Evolutionary conservation across 1,140 invertebrate genomes (phyloP), one percentile per base, ranked within the genome.

Genomic region (Agraylea sexmaculata): DNA sequence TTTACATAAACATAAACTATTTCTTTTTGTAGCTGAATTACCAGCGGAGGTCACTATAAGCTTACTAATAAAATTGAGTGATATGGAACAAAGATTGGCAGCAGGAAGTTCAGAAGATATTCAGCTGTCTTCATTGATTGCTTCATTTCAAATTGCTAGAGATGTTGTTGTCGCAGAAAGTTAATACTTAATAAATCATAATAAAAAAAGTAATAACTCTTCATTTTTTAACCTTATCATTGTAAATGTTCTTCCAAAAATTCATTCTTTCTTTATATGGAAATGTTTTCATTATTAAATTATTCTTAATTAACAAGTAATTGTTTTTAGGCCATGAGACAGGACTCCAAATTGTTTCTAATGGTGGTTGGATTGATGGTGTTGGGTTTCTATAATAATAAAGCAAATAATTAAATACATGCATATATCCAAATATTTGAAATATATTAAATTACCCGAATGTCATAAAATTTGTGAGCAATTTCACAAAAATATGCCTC

Each of bases 21-120:
- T 38, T 53, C 53, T 52, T 47, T 51, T 77, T 78, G 43, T 59
- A 91, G 86, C 90, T 62, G 84, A 89, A 53, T 72, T 92, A 42
- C 83, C 87, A 4, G 65, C 78, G 32, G 65, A 78, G 22, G 71
- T 87, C 19, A 58, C 87, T 47, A 77, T 83, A 32, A 67, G 77
- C 47, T 58, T 94, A 13, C 55, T 91, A 25, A 77, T 83, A 33
- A 83, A 84, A 60, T 73, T 93, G 72, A 77, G 85, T 7, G 77
- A 86, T 50, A 77, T 89, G 44, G 88, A 94, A 64, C 75, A 78
- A 56, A 69, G 85, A 31, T 61, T 91, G 12, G 64, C 80, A 1
- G 70, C 71, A 40, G 87, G 87, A 30, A 78, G 81, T 36, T 82
- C 72, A 59, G 89, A 93, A 65, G 76, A 80, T 37, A 73, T 90